These are phyloP conservation scores for Hoplostethus atlanticus DNA, from an alignment of 2,797 vertebrate species.

Conservation along the genomic window DNA sequence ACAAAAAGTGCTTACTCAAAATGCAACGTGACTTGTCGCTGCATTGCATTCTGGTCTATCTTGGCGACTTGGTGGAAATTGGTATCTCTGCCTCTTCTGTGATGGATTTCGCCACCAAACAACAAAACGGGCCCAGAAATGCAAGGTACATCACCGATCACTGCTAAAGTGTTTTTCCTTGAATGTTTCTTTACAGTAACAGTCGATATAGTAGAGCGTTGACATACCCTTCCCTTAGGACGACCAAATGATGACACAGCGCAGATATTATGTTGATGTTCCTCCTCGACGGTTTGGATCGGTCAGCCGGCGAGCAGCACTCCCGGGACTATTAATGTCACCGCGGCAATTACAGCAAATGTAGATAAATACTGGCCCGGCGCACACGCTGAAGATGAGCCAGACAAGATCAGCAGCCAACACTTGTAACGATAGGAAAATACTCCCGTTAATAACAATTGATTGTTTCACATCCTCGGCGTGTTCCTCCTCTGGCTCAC, in stretches of 20 bases:
- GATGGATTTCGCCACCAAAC: not conserved
- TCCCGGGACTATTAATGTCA: conserved; percentile 6
- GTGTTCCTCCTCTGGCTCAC: conserved; percentile 9
- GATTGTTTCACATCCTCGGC: conserved; percentile 40
- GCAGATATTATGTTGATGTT: not conserved
- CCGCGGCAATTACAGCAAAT: conserved; percentile 10
- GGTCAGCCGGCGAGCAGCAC: not conserved
- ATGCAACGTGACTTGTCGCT: too few species aligned
- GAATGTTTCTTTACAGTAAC: not conserved
- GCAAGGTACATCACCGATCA: too few species aligned
- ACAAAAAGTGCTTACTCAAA: too few species aligned
- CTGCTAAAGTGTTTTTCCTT: too few species aligned
- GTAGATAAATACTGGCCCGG: conserved; percentile 20
- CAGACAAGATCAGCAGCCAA: conserved; percentile 37
- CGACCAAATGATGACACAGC: not conserved
- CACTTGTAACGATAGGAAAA: conserved; percentile 12
- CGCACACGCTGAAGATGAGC: conserved; percentile 11
- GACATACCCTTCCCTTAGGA: not conserved
- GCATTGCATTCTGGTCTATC: too few species aligned
- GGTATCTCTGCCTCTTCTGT: too few species aligned
- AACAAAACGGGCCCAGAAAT: not conserved
- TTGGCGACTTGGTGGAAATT: too few species aligned
- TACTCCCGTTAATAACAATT: conserved; percentile 43
- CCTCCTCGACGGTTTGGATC: not conserved
- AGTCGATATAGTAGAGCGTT: not conserved